Evolutionary conservation across 2,888 invertebrate genomes (phyloP).

Genomic region (Epinotia bilunana): DNA sequence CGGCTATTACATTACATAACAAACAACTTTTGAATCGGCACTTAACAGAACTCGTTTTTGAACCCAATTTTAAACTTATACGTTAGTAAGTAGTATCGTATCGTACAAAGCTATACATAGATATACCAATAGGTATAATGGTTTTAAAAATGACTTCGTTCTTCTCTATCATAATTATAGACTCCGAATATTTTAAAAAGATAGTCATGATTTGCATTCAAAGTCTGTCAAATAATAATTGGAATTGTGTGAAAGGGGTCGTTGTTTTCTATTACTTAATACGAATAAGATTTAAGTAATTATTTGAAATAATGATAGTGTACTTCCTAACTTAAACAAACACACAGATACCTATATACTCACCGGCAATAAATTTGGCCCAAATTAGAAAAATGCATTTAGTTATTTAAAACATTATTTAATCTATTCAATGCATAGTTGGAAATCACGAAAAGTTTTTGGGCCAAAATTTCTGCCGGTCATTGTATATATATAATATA

Average conservation of each 20-base stretch:
- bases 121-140: not conserved
- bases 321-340: too few species aligned
- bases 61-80: slow-evolving; percentile 4
- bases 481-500: too few species aligned
- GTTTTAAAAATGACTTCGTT: not conserved
- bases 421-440: too few species aligned
- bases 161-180: not conserved
- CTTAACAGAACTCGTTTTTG: slow-evolving; percentile 12
- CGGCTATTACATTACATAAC: slow-evolving; percentile 20
- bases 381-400: too few species aligned
- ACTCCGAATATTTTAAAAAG: too few species aligned
- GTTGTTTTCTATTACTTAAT: not conserved
- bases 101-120: not conserved
- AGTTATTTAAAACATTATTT: too few species aligned
- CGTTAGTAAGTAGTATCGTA: not conserved
- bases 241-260: not conserved
- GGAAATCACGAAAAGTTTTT: too few species aligned
- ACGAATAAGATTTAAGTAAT: too few species aligned
- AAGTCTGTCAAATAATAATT: not conserved
- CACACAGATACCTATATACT: too few species aligned
- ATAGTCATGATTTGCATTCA: not conserved
- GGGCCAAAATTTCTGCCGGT: too few species aligned
- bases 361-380: too few species aligned
- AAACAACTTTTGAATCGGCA: slow-evolving; percentile 19
- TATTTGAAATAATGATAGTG: too few species aligned